Conservation (phyloP, 2,797 vertebrate genomes). For the Enteromius viviparus region DNA sequence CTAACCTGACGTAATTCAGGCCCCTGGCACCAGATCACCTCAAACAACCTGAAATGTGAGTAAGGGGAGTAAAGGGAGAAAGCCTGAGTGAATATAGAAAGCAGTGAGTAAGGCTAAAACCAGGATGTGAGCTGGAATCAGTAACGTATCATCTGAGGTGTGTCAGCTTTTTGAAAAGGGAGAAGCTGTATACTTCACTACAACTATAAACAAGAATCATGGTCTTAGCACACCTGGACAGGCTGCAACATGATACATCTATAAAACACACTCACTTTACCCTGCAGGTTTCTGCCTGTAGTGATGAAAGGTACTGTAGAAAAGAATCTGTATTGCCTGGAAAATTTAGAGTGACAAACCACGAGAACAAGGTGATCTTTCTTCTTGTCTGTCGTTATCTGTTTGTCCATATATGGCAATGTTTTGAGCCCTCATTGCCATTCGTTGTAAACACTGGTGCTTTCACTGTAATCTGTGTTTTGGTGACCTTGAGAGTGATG, state of each 20-base stretch:
- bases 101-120: slow-evolving; percentile 3
- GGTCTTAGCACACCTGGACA: slow-evolving; percentile 41
- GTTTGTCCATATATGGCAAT: neutral
- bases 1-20: slow-evolving; percentile 14
- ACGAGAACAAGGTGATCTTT: neutral
- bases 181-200: slow-evolving; percentile 33
- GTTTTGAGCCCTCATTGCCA: neutral
- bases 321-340: neutral
- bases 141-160: slow-evolving; percentile 10
- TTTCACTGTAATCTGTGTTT: slow-evolving; percentile 45
- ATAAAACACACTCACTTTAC: slow-evolving; percentile 27
- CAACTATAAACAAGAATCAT: slow-evolving; percentile 3
- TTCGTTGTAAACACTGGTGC: neutral
- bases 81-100: slow-evolving; percentile 15
- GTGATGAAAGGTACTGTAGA: neutral
- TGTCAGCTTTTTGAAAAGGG: slow-evolving; percentile 34
- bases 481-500: slow-evolving; percentile 33
- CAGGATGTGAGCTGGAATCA: slow-evolving; percentile 6
- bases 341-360: neutral
- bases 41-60: slow-evolving; percentile 33
- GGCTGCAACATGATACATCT: slow-evolving; percentile 44
- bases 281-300: neutral
- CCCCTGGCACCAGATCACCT: slow-evolving; percentile 1
- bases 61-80: slow-evolving; percentile 24
- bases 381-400: neutral